These are phyloP conservation scores for Cremastinae sp. DNA, from an alignment of 2,888 invertebrate species.

Conservation along the genomic window DNA sequence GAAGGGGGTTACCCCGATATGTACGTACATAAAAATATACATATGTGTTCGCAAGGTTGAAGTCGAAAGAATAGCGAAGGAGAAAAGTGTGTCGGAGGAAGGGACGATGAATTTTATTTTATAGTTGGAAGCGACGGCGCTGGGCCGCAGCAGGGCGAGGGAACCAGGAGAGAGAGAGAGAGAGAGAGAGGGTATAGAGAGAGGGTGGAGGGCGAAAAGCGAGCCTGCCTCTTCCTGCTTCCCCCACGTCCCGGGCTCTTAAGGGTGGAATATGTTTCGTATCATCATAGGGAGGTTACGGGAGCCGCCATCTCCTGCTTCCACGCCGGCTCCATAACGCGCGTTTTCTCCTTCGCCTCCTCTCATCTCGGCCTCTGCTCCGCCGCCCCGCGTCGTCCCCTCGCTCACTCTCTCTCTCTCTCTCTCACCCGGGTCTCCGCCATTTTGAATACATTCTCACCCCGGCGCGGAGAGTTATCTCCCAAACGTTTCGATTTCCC, in stretches of 20 bases:
- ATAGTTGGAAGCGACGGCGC: constrained; percentile 69
- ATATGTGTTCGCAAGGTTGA: constrained; percentile 32
- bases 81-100: constrained; percentile 50
- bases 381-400: constrained; percentile 72
- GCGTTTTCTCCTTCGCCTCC: constrained; percentile 60
- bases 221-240: constrained; percentile 54
- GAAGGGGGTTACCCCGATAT: constrained; percentile 21
- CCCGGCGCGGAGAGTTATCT: constrained; percentile 79
- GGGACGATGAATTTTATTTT: constrained; percentile 80
- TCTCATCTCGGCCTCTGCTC: constrained; percentile 32
- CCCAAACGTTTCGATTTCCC: constrained; percentile 80
- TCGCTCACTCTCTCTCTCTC: constrained; percentile 45
- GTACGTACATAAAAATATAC: constrained; percentile 6
- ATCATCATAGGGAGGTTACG: constrained; percentile 78
- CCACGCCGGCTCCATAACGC: constrained; percentile 74
- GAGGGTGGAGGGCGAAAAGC: constrained; percentile 64
- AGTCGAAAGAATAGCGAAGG: constrained; percentile 61
- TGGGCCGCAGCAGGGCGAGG: too few species aligned
- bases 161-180: too few species aligned
- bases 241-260: constrained; percentile 64
- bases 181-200: too few species aligned
- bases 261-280: constrained; percentile 80
- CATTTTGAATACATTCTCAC: constrained; percentile 81
- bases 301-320: constrained; percentile 73
- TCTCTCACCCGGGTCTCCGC: constrained; percentile 64